phyloP scores from a whole-genome alignment of 1,140 invertebrate species.

The Leptopilina boulardi region DNA sequence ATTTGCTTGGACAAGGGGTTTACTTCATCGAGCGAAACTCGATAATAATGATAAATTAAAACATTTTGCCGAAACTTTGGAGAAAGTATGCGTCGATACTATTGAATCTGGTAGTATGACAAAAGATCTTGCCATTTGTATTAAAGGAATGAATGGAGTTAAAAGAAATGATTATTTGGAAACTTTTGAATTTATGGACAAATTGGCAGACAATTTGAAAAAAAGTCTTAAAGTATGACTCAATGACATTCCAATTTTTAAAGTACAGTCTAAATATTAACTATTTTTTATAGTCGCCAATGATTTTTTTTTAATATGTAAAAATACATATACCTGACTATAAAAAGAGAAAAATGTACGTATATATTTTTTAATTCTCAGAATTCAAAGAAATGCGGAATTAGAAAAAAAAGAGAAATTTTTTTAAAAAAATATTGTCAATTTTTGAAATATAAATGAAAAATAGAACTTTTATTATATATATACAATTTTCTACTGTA shows the following conservation, averaged over 20 bases:
- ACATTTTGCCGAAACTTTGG: conserved; percentile 89
- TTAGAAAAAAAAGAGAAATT: too few species aligned
- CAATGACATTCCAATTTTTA: neutral
- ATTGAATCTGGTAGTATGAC: conserved; percentile 97
- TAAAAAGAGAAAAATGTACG: neutral
- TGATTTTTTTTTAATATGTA: neutral
- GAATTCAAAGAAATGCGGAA: too few species aligned
- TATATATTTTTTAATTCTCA: too few species aligned
- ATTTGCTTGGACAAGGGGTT: conserved; percentile 97
- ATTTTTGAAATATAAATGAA: too few species aligned
- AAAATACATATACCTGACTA: neutral
- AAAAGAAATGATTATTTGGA: conserved; percentile 93
- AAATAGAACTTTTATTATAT: too few species aligned
- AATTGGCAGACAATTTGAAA: conserved; percentile 94
- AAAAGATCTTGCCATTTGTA: conserved; percentile 99
- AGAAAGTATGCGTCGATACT: conserved; percentile 94
- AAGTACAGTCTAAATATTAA: conserved; percentile 31
- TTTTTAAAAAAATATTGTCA: too few species aligned
- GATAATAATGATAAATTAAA: conserved; percentile 88
- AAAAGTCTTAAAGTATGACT: conserved; percentile 77
- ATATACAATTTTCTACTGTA: too few species aligned
- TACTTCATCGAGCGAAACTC: conserved; percentile 94
- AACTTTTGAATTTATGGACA: conserved; percentile 98
- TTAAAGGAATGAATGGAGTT: conserved; percentile 93
- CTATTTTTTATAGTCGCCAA: neutral